Conservation (phyloP, 2,888 invertebrate genomes). For the Zaprionus obscuricornis region DNA sequence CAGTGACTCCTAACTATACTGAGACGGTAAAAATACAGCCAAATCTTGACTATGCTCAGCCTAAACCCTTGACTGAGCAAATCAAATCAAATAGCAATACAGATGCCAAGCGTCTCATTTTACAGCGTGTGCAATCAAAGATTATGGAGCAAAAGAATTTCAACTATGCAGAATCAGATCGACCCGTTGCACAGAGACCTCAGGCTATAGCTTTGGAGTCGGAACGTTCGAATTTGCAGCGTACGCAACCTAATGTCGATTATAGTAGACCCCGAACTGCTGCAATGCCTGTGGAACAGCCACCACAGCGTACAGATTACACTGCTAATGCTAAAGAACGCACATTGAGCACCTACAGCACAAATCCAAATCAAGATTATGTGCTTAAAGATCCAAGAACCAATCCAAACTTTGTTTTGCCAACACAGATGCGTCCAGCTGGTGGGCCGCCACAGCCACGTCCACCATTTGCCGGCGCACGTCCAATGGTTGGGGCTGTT, state of each 20-base stretch:
- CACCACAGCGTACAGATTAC: slow-evolving; percentile 19
- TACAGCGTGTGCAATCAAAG: too few relatives aligned
- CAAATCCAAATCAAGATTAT: slow-evolving; percentile 16
- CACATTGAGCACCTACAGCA: slow-evolving; percentile 49
- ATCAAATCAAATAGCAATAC: too few relatives aligned
- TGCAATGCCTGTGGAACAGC: slow-evolving; percentile 24
- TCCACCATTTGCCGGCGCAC: slow-evolving; percentile 74
- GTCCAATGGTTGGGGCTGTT: slow-evolving; percentile 70
- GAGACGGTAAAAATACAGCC: too few relatives aligned
- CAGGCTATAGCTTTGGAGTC: too few relatives aligned
- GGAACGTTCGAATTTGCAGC: too few relatives aligned
- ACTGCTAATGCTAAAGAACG: slow-evolving; percentile 36
- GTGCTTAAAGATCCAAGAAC: slow-evolving; percentile 35
- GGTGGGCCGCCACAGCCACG: slow-evolving; percentile 71
- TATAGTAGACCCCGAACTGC: slow-evolving; percentile 10
- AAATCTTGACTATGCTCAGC: too few relatives aligned
- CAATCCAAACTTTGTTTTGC: slow-evolving; percentile 56
- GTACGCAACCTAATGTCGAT: slow-evolving; percentile 9
- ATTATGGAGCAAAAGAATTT: too few relatives aligned
- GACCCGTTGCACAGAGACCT: too few relatives aligned
- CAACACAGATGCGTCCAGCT: slow-evolving; percentile 79
- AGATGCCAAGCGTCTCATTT: too few relatives aligned
- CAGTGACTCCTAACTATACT: too few relatives aligned
- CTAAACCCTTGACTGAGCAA: too few relatives aligned
- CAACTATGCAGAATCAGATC: too few relatives aligned